These are phyloP conservation scores for Aegotheles bennettii DNA, from an alignment of 2,113 vertebrate genomes.

Conservation along the genomic window DNA sequence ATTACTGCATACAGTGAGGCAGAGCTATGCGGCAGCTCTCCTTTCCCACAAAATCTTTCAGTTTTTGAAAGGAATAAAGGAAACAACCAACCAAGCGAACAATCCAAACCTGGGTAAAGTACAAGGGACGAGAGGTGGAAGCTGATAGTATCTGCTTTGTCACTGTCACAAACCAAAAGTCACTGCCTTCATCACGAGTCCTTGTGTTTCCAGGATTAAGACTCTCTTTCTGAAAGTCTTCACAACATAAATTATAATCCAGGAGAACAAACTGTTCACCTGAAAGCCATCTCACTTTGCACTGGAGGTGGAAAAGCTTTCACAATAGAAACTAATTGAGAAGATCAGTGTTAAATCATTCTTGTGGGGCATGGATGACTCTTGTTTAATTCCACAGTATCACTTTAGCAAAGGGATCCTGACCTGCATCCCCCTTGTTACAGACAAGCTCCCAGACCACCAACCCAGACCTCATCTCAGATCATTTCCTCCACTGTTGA, in stretches of 20 bases:
- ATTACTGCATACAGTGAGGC: background rate
- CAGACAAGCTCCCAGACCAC: background rate
- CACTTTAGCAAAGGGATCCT: background rate
- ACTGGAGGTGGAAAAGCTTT: background rate
- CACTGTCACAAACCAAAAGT: background rate
- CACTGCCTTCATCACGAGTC: background rate
- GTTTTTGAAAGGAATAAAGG: background rate
- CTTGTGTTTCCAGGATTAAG: background rate
- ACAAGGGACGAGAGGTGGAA: background rate
- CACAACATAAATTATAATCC: background rate
- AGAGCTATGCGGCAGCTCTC: background rate
- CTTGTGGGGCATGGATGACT: fast-evolving
- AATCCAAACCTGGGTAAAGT: background rate
- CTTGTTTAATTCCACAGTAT: background rate
- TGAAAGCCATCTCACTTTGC: background rate
- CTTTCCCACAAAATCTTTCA: background rate
- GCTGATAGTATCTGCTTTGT: background rate
- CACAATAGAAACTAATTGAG: background rate
- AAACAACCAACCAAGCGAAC: background rate
- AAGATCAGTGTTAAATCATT: background rate
- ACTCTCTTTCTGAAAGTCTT: background rate
- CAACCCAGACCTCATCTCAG: background rate
- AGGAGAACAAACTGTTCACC: background rate
- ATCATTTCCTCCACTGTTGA: background rate
- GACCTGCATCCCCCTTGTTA: background rate